Percentiles rank a stretch among this genome's conserved stretches.
Evolutionary conservation across 1,140 invertebrate genomes (phyloP).

Genomic region (Drosophila lini): DNA sequence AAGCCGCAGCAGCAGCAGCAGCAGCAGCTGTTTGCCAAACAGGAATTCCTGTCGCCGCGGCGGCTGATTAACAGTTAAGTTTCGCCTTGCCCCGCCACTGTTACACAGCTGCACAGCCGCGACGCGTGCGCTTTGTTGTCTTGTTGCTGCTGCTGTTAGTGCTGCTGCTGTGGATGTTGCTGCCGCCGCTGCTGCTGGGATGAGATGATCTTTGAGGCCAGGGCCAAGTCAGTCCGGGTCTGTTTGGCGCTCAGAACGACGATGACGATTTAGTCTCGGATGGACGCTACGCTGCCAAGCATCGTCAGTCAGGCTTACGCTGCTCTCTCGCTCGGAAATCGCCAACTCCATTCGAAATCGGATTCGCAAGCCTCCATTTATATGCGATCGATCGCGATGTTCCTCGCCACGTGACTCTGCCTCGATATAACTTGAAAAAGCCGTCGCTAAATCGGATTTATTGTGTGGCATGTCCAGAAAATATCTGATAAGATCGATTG

Average conservation of each 20-base stretch:
- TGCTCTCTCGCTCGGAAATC: slow-evolving; percentile 34
- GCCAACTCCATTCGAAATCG: background rate
- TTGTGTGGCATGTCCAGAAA: slow-evolving; percentile 19
- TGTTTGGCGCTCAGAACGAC: slow-evolving; percentile 74
- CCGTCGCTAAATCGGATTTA: slow-evolving; percentile 56
- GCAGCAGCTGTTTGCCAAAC: slow-evolving; percentile 54
- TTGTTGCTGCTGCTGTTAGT: slow-evolving; percentile 41
- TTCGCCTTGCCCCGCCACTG: slow-evolving; percentile 40
- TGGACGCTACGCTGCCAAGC: slow-evolving; percentile 77
- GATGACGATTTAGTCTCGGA: slow-evolving; percentile 75
- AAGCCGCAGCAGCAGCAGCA: slow-evolving; percentile 7
- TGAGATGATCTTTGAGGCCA: slow-evolving; percentile 76
- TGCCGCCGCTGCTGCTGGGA: slow-evolving; percentile 33
- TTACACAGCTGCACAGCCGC: slow-evolving; percentile 17
- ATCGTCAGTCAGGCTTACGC: slow-evolving; percentile 69
- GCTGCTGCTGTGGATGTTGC: slow-evolving; percentile 18
- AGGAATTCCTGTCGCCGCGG: slow-evolving; percentile 40
- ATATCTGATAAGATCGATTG: slow-evolving; percentile 13
- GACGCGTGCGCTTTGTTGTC: slow-evolving; percentile 73
- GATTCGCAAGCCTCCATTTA: slow-evolving; percentile 12
- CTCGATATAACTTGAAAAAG: slow-evolving; percentile 27
- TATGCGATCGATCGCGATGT: slow-evolving; percentile 44
- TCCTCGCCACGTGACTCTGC: slow-evolving; percentile 60
- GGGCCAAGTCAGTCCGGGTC: slow-evolving; percentile 69
- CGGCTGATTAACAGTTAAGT: slow-evolving; percentile 56